Evolutionary conservation across 1,140 invertebrate species (phyloP).

Genomic region (Amphibalanus amphitrite): DNA sequence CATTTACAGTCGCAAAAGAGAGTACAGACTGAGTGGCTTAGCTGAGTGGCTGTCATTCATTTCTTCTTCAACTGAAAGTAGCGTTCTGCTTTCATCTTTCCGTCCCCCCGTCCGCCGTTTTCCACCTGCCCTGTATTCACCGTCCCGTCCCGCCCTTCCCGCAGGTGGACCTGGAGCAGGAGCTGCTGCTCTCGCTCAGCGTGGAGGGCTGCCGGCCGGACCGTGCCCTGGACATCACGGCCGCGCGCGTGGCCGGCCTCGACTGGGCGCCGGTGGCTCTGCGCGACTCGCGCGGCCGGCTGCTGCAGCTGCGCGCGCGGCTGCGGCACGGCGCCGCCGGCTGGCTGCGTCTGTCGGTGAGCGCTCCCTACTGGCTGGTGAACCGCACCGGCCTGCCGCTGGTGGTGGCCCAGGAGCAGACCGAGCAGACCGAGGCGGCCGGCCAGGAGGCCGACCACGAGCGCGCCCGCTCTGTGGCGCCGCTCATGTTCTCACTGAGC

Average conservation of each 20-base stretch:
- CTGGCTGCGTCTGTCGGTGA: slow-evolving; percentile 48
- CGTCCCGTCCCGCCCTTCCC: too few species aligned
- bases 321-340: slow-evolving; percentile 4
- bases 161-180: slow-evolving; percentile 12
- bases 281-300: slow-evolving; percentile 14
- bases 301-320: slow-evolving; percentile 14
- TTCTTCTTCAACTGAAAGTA: too few species aligned
- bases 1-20: too few species aligned
- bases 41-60: too few species aligned
- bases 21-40: too few species aligned
- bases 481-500: slow-evolving; percentile 83
- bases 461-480: slow-evolving; percentile 71
- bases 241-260: slow-evolving; percentile 11
- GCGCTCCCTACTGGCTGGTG: slow-evolving; percentile 83
- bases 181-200: slow-evolving; percentile 12
- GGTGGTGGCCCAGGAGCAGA: slow-evolving; percentile 82
- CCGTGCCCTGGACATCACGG: slow-evolving; percentile 3
- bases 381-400: slow-evolving; percentile 87
- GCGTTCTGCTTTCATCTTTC: too few species aligned
- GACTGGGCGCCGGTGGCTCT: slow-evolving; percentile 14
- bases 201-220: too few species aligned
- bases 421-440: slow-evolving; percentile 34
- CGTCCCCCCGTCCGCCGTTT: too few species aligned
- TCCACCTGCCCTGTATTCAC: too few species aligned
- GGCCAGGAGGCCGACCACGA: slow-evolving; percentile 93